Evolutionary conservation across 2,888 invertebrate genomes (phyloP).

Genomic region (Standfussiana lucernea): DNA sequence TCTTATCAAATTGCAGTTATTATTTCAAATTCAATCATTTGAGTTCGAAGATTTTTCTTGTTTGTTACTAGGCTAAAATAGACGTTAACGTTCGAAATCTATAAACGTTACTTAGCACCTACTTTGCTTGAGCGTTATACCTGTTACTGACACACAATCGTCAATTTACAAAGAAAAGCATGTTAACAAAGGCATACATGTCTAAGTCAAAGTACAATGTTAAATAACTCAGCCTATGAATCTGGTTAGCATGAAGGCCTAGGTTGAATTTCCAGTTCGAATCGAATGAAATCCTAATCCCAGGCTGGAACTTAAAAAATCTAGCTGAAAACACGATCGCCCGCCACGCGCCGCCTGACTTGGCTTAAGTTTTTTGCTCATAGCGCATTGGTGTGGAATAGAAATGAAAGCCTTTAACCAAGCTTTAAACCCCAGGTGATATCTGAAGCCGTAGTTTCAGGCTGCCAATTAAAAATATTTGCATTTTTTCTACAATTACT

Average conservation of each 20-base stretch:
- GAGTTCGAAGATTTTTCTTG: not conserved
- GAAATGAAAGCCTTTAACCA: not conserved
- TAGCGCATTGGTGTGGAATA: constrained; percentile 4
- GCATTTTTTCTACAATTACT: not conserved
- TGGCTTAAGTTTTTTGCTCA: constrained; percentile 38
- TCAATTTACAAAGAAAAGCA: not conserved
- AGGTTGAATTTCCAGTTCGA: not conserved
- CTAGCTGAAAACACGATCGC: constrained; percentile 17
- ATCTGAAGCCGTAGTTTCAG: not conserved
- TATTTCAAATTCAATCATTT: not conserved
- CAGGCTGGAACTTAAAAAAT: constrained; percentile 5
- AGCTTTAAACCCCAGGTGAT: not conserved
- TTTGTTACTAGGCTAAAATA: not conserved
- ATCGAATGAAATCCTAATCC: constrained; percentile 13
- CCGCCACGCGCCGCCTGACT: constrained; percentile 11
- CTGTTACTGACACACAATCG: not conserved
- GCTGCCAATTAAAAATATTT: constrained; percentile 21
- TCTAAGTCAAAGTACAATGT: not conserved
- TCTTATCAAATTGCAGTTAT: not conserved
- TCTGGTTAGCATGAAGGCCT: not conserved
- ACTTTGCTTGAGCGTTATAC: not conserved
- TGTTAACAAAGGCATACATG: too few relatives aligned
- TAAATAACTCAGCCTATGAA: not conserved
- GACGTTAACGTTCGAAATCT: not conserved
- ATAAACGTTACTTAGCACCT: not conserved